Base-by-base conservation (phyloP, 1,140 invertebrate genomes). In the Drosophila guanche region DNA sequence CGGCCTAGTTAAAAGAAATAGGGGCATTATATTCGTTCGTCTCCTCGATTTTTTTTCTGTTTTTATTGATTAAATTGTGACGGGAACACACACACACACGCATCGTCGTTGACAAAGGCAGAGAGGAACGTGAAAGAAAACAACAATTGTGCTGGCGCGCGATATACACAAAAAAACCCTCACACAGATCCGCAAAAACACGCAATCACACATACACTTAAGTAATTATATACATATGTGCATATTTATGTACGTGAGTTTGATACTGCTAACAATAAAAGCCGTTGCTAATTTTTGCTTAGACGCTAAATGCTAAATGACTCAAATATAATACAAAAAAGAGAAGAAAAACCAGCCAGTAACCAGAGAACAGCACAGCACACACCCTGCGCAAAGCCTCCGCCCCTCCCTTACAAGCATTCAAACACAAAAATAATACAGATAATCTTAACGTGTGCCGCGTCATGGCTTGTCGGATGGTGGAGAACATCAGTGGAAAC, bases 1-100 rank as follows among this genome's bases (percentile, higher is more conserved):
- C 7, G 37, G 27, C 2, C 6, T 27, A 69, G 46, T n/a, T 33
- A 29, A n/a, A 25, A 16, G 27, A 27, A 20, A 37, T 22, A 41
- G 5, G 25, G 12, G 5, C 2, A 1, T 27, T 70, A 59, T 45
- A 16, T 40, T 45, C 7, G 16, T 58, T 27, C 12, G 37, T 14
- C 22, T n/a, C 33, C 23, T 37, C 4, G 37, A 42, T 25, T 23
- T 55, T 33, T 59, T 45, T 70, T 54, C 41, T 48, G 61, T n/a
- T 60, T 55, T 53, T 52, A 72, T 72, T 72, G 69, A 72, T 72
- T 72, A 22, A 71, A 72, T 62, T 72, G 10, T 45, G 12, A 29
- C 50, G 51, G 47, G 65, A 42, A 54, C 45, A 51, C 46, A 69
- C 12, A 50, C 53, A 45, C 22, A 40, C 2, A 14, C 22, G 23